Evolutionary conservation across 2,113 vertebrate species (phyloP).

Genomic region (Tupaia tana): DNA sequence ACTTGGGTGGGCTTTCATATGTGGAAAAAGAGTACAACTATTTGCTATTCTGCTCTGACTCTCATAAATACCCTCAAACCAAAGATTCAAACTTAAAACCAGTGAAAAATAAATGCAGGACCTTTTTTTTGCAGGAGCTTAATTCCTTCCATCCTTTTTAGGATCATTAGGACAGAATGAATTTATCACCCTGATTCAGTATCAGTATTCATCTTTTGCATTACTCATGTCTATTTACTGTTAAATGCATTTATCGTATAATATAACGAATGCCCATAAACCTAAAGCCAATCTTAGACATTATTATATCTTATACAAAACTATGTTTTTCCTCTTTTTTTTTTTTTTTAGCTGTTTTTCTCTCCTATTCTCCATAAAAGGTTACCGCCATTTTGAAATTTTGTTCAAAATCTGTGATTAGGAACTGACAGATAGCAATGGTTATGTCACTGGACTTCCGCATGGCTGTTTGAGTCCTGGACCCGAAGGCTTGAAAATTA

Average conservation of each 20-base stretch:
- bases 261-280: neutral
- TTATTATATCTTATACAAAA: neutral
- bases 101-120: neutral
- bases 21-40: neutral
- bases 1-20: neutral
- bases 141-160: neutral
- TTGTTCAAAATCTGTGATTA: neutral
- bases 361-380: neutral
- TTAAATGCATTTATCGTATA: neutral
- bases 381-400: neutral
- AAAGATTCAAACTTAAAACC: neutral
- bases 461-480: too few species aligned
- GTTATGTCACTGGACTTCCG: too few species aligned
- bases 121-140: neutral
- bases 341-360: neutral
- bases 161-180: neutral
- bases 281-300: neutral
- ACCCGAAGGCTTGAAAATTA: too few species aligned
- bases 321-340: neutral
- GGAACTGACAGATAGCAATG: too few species aligned
- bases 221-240: neutral
- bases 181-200: neutral
- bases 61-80: neutral
- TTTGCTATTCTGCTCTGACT: neutral
- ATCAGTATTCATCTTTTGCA: neutral